Base-by-base conservation (phyloP, 2,888 invertebrate species). In the Calliphora vomitoria region DNA sequence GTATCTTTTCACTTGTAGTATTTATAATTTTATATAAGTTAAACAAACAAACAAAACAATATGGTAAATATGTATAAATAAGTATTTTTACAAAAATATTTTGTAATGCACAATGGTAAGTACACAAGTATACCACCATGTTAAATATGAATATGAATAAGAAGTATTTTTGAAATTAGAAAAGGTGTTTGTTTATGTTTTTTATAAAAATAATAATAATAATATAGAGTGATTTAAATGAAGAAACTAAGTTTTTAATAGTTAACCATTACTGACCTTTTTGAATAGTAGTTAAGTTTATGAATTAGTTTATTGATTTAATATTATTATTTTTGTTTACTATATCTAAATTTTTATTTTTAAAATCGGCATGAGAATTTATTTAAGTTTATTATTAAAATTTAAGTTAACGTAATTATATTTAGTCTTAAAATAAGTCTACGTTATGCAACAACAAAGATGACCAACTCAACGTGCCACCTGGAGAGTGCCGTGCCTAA, bases 1-100 rank as follows among this genome's bases (percentile, higher is more conserved):
- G 53, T 47, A 31, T 8, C 18, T 53, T 72, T 71, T 25, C 53
- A 69, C 15, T 13, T 18, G 11, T 82, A 82, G 58, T 74, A 60
- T 58, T 64, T 53, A 44, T 47, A 72, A 81, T 31, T 62, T 41
- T 81, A 44, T 62, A 50, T 76, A 76, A 68, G 53, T 74, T 60
- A 62, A 71, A 68, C 6, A 53, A 20, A 50, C n/a, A 75, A 71
- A 74, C n/a, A 13, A 41, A 25, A 18, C 10, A 71, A 35, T 71
- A 78, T 83, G 78, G 83, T 78, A 83, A 83, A 78, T 71, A 58
- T 20, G n/a, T 18, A 76, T 83, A 78, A 71, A 76, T 83, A 78
- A 71, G 71, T 78, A 78, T 78, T 78, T 69, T 38, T 66, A 53
- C 82, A 83, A 76, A 78, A 11, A 6, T n/a, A 50, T 72, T 71